Percentiles rank a stretch among this genome's conserved stretches.
phyloP scores from a whole-genome alignment of 1,140 invertebrate genomes.

The Cydia pomonella region DNA sequence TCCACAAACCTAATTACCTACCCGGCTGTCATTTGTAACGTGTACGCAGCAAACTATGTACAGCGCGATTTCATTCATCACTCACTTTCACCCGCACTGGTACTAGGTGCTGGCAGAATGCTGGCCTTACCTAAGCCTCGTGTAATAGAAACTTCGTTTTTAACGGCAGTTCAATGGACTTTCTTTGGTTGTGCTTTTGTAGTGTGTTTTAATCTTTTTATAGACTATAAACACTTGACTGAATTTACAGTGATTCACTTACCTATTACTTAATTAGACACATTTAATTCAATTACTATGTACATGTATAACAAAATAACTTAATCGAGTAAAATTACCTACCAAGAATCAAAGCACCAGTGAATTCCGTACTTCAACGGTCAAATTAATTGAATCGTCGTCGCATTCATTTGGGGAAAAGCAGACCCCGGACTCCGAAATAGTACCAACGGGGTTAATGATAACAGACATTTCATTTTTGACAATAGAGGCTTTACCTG shows the following conservation, averaged over 20 bases:
- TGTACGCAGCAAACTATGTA: conserved; percentile 4
- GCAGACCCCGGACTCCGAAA: no score
- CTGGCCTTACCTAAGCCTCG: conserved; percentile 33
- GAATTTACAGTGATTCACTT: background rate
- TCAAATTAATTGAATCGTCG: no score
- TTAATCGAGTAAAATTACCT: no score
- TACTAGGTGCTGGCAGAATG: background rate
- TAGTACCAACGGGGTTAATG: no score
- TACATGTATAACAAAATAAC: no score
- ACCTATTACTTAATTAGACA: background rate
- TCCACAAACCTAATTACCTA: conserved; percentile 37
- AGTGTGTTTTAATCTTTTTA: background rate
- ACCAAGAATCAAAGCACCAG: no score
- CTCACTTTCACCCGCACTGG: conserved; percentile 49
- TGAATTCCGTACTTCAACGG: no score
- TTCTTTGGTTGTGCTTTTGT: conserved; percentile 19
- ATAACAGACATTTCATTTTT: no score
- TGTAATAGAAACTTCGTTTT: conserved; percentile 48
- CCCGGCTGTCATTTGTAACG: conserved; percentile 8
- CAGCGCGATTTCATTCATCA: conserved; percentile 43
- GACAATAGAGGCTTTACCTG: no score
- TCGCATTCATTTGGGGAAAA: no score
- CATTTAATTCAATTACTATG: no score
- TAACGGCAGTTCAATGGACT: conserved; percentile 26
- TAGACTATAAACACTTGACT: background rate